phyloP scores from a whole-genome alignment of 2,113 vertebrate genomes.

The Equus przewalskii region DNA sequence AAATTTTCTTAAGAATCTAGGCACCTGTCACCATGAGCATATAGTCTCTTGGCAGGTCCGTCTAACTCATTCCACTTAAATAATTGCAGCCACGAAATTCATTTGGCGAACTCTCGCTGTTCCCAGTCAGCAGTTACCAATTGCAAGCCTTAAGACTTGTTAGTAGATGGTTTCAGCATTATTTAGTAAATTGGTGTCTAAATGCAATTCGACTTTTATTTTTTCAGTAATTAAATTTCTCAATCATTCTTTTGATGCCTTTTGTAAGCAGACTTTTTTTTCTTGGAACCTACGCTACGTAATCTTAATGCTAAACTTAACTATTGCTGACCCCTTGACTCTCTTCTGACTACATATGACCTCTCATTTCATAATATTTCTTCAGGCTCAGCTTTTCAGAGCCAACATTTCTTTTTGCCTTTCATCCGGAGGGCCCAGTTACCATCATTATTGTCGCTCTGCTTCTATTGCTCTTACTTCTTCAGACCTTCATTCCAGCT shows the following conservation, averaged over 20 bases:
- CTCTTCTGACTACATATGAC: neutral
- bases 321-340: neutral
- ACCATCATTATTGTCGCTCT: neutral
- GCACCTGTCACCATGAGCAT: neutral
- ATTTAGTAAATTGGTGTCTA: slow-evolving; percentile 38
- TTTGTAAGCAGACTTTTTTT: slow-evolving; percentile 39
- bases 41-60: neutral
- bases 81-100: neutral
- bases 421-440: neutral
- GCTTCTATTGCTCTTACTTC: neutral
- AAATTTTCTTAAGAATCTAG: neutral
- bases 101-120: neutral
- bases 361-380: neutral
- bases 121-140: neutral
- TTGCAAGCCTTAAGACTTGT: neutral
- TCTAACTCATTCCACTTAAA: neutral
- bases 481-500: neutral
- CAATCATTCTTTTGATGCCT: neutral
- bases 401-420: neutral
- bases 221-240: slow-evolving; percentile 37
- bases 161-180: neutral
- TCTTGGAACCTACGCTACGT: neutral
- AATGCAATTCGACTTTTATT: neutral
- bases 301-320: neutral
- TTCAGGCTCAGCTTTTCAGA: neutral